Conservation (phyloP, 2,888 invertebrate species). For the Tuberolachnus salignus region DNA sequence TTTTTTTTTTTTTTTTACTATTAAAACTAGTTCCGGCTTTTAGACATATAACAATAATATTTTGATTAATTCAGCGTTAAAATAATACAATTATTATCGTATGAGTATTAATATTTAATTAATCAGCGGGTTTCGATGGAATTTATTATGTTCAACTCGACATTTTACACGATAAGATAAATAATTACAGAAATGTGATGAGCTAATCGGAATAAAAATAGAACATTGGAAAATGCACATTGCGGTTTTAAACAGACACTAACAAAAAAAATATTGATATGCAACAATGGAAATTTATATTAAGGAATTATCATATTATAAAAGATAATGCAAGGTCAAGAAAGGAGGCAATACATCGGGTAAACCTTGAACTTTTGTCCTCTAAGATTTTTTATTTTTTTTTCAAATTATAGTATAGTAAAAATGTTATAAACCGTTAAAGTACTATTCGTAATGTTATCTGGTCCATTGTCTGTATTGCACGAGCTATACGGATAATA, state of each 20-base stretch:
- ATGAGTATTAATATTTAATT: too few species aligned
- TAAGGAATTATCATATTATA: not conserved
- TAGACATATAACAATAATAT: too few species aligned
- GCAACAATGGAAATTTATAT: not conserved
- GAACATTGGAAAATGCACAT: not conserved
- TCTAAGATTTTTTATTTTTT: not conserved
- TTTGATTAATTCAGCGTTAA: too few species aligned
- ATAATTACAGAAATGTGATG: not conserved
- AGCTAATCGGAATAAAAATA: not conserved
- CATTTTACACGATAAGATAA: too few species aligned
- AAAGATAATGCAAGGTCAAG: conserved; percentile 24
- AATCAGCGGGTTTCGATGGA: too few species aligned
- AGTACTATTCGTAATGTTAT: too few species aligned
- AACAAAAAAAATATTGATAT: not conserved
- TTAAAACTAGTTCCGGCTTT: too few species aligned
- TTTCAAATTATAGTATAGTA: not conserved
- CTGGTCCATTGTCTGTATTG: not conserved
- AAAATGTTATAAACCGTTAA: not conserved
- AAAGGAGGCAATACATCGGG: not conserved
- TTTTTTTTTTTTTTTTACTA: too few species aligned
- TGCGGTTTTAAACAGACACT: not conserved
- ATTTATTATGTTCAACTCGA: too few species aligned
- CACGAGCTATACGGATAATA: too few species aligned
- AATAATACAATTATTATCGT: too few species aligned
- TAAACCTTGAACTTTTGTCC: conserved; percentile 30